Percentiles rank a stretch among this genome's conserved stretches.
These are phyloP conservation scores for Megathymus violae DNA, from an alignment of 1,140 invertebrate species.

Conservation along the genomic window DNA sequence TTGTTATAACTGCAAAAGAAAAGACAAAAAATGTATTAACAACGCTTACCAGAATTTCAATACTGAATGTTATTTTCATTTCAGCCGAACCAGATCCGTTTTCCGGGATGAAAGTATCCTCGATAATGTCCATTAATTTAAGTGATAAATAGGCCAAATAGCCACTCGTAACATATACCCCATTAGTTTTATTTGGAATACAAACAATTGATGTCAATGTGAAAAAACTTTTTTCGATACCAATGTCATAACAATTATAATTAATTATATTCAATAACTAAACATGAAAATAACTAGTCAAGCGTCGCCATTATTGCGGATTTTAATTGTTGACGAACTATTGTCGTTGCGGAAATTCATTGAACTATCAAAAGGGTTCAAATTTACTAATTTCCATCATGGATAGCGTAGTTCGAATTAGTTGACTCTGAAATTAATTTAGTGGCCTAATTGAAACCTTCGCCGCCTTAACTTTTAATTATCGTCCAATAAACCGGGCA, in stretches of 20 bases:
- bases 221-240: no score
- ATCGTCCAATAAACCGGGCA: conserved; percentile 6
- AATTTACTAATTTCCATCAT: conserved; percentile 15
- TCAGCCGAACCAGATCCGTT: no score
- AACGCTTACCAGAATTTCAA: no score
- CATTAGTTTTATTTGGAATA: no score
- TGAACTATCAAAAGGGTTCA: conserved; percentile 10
- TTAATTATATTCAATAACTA: neutral
- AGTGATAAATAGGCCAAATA: no score
- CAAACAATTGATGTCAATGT: no score
- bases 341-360: conserved; percentile 5
- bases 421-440: conserved; percentile 20
- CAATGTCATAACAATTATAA: neutral
- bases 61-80: no score
- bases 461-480: conserved; percentile 16
- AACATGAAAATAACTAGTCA: conserved; percentile 2
- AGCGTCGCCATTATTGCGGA: neutral
- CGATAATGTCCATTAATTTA: no score
- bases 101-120: no score
- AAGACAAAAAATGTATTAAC: no score
- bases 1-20: no score
- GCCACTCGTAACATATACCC: no score
- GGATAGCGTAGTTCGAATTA: conserved; percentile 15
- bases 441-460: conserved; percentile 27
- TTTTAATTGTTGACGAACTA: conserved; percentile 23